Conservation (phyloP, 2,113 vertebrate species). For the Ptyas mucosa region DNA sequence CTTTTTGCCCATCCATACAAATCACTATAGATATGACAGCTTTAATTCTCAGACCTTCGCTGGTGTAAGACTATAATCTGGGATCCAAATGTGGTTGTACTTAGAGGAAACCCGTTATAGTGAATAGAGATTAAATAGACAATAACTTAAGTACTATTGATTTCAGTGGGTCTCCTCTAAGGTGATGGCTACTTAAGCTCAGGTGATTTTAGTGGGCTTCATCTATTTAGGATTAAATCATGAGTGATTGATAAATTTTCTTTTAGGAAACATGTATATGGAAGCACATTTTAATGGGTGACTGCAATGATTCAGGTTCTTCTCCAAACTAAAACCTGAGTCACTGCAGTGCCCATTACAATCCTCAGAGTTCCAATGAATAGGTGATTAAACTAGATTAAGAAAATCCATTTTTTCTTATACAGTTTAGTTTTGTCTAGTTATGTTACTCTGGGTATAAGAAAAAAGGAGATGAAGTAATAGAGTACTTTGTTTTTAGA, state of each 20-base stretch:
- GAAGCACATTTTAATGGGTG: conserved; percentile 18
- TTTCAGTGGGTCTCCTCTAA: not conserved
- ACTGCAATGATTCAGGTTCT: not conserved
- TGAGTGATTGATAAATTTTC: conserved; percentile 20
- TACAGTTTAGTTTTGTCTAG: not conserved
- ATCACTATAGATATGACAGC: not conserved
- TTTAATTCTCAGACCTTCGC: conserved; percentile 2
- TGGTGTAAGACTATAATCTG: not conserved
- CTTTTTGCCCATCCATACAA: not conserved
- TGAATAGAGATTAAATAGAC: not conserved
- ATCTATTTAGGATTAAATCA: not conserved
- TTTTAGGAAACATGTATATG: conserved; percentile 23
- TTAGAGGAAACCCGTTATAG: not conserved
- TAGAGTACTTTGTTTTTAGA: not conserved
- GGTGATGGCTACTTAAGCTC: not conserved
- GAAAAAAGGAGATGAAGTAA: not conserved
- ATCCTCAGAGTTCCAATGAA: not conserved
- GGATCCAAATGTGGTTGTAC: not conserved
- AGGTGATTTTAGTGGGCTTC: not conserved
- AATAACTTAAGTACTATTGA: not conserved
- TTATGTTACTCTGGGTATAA: not conserved
- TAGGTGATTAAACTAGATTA: not conserved
- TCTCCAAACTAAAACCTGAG: not conserved
- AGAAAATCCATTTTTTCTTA: not conserved
- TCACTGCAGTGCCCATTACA: not conserved